Evolutionary conservation across 2,888 invertebrate genomes (phyloP).

Genomic region (Anorthoa munda): DNA sequence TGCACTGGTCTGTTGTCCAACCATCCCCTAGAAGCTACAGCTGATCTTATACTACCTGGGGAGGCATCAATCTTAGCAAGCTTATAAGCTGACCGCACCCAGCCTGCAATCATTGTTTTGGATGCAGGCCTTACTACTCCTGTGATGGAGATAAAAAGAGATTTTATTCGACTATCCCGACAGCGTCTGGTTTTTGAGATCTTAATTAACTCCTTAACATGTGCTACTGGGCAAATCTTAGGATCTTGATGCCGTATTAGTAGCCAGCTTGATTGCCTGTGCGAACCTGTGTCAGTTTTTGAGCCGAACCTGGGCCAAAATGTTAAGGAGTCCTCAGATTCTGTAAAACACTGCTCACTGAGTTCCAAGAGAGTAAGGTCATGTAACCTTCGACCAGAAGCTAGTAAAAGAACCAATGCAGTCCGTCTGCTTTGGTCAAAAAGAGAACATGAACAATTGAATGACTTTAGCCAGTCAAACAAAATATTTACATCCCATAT

Average conservation of each 20-base stretch:
- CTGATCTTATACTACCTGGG: conserved; percentile 4
- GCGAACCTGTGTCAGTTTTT: conserved; percentile 1
- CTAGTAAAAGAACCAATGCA: conserved; percentile 39
- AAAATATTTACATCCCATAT: conserved; percentile 24
- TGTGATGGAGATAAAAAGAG: background rate
- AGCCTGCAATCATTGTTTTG: background rate
- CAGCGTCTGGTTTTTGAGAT: background rate
- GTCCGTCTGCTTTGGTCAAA: conserved; percentile 36
- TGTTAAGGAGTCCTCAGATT: conserved; percentile 6
- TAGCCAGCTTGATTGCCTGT: conserved; percentile 1
- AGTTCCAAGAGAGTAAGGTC: conserved; percentile 34
- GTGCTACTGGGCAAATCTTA: conserved; percentile 1
- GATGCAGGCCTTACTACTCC: background rate
- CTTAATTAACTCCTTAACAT: background rate
- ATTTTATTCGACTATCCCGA: background rate
- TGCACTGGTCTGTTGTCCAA: conserved; percentile 6
- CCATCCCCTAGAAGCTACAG: conserved; percentile 2
- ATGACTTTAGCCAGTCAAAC: conserved; percentile 37
- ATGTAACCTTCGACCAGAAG: conserved; percentile 28
- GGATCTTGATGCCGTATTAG: conserved; percentile 7
- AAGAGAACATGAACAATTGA: background rate
- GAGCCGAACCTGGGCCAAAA: conserved; percentile 3
- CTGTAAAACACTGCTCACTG: background rate
- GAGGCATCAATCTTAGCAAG: background rate
- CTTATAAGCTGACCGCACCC: conserved; percentile 7